Conservation (phyloP, 2,797 vertebrate species). For the Sebastes matsubarae region DNA sequence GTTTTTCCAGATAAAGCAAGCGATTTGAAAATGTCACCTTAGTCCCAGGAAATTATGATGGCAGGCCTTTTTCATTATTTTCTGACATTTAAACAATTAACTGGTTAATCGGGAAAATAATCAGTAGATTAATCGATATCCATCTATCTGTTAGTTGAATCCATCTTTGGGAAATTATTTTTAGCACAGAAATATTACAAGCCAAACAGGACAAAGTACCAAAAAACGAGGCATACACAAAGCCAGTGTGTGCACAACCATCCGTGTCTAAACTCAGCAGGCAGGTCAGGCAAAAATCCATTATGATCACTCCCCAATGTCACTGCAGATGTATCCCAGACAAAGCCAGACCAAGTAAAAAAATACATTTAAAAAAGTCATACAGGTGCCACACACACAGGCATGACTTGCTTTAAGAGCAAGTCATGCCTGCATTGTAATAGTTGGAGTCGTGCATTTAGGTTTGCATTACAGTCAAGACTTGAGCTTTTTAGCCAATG, state of each 20-base stretch:
- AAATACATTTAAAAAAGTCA: constrained; percentile 36
- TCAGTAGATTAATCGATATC: neutral
- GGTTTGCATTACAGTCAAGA: constrained; percentile 68
- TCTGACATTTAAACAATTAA: constrained; percentile 9
- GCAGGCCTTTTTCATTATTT: neutral
- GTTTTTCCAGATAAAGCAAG: constrained; percentile 1
- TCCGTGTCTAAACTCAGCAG: constrained; percentile 44
- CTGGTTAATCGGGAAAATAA: neutral
- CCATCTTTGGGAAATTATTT: neutral
- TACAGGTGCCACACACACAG: constrained; percentile 33
- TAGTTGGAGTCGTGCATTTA: constrained; percentile 30
- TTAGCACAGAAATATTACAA: neutral
- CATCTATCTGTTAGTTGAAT: neutral
- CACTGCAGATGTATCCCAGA: constrained; percentile 22
- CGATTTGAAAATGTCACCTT: constrained; percentile 7
- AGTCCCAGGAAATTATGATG: neutral
- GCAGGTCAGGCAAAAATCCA: constrained; percentile 40
- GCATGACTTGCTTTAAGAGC: constrained; percentile 22
- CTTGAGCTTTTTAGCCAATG: constrained; percentile 70
- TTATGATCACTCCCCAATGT: constrained; percentile 37
- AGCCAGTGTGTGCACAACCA: constrained; percentile 16
- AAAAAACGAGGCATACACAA: constrained; percentile 3
- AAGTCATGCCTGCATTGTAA: constrained; percentile 28
- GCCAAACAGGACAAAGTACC: neutral
- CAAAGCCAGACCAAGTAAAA: constrained; percentile 29